Percentiles rank a stretch among this genome's conserved stretches.
phyloP scores from a whole-genome alignment of 2,113 vertebrate species.

The Pipra filicauda region DNA sequence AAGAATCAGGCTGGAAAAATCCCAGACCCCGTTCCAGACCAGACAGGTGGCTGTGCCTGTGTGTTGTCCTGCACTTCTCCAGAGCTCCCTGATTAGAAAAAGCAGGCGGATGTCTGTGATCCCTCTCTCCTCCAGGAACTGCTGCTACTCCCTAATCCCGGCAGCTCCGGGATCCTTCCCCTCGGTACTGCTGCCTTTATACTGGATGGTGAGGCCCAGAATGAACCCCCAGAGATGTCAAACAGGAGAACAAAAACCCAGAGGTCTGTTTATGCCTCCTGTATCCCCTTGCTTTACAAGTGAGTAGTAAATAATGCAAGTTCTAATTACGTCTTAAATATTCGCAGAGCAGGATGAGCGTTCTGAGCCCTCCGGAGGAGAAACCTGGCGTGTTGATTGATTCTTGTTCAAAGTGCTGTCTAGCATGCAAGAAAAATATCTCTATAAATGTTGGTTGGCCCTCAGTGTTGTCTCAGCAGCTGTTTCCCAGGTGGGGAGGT shows the following conservation, averaged over 20 bases:
- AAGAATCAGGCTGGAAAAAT: neutral
- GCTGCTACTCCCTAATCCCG: neutral
- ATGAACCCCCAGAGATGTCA: neutral
- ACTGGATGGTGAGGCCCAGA: neutral
- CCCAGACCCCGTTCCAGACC: neutral
- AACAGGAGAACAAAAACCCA: neutral
- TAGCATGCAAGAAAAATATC: neutral
- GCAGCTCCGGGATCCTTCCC: neutral
- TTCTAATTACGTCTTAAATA: neutral
- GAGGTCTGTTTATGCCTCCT: neutral
- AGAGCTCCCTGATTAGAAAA: neutral
- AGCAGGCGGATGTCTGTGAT: neutral
- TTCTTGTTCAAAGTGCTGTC: neutral
- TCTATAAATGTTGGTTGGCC: neutral
- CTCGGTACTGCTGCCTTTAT: neutral
- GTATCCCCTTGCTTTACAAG: neutral
- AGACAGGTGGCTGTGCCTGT: neutral
- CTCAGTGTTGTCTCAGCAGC: neutral
- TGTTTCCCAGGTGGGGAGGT: neutral
- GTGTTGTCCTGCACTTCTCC: neutral
- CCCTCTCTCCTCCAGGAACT: neutral
- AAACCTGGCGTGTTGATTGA: neutral
- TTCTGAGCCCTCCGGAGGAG: conserved; percentile 4
- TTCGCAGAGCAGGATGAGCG: neutral
- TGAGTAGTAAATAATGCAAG: neutral